Base-by-base conservation (phyloP, 2,797 vertebrate species). In the Masticophis lateralis region DNA sequence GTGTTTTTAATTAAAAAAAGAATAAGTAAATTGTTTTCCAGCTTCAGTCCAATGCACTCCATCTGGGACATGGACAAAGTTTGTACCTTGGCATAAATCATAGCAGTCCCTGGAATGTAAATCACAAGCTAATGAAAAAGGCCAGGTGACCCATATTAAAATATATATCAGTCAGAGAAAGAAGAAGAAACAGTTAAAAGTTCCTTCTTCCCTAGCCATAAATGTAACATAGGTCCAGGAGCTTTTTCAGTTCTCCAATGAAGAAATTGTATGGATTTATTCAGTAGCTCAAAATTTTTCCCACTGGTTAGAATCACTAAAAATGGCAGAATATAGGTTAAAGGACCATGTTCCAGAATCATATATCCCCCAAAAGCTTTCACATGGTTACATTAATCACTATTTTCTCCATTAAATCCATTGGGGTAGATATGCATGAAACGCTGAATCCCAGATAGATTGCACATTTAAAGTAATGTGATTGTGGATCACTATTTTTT, bases 91-190 rank as follows among this genome's bases (percentile, higher is more conserved):
- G 53, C 63, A 88, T 88, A 88, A 93, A 91, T 90, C 91, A 86
- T 53, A 32, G 55, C 61, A 74, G 55, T 79, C 47, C 43, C 28
- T 74, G 63, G 61, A 88, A 74, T 74, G 32, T 53, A 79, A 91
- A 59, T 60, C 86, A 91, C 90, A 51, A 60, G 56, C 51, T 74
- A 79, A 60, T 91, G 91, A 93, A 87, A 88, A 47, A 55, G 66
- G 47, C 92, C 92, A 91, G 86, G 86, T 93, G 90, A 91, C 90
- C 66, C 61, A 88, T 74, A 91, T 91, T 74, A 91, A 93, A 93
- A 91, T 20, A 69, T 88, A 63, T 53, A 88, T 63, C 27, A 93
- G 86, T n/a, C 86, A 93, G 37, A 91, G n/a, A 83, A 91, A 61
- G 90, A 91, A 61, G 90, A 91, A 63, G 92, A 91, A 93, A 79